Evolutionary conservation across 2,797 vertebrate genomes (phyloP).

Genomic region (Luscinia luscinia): DNA sequence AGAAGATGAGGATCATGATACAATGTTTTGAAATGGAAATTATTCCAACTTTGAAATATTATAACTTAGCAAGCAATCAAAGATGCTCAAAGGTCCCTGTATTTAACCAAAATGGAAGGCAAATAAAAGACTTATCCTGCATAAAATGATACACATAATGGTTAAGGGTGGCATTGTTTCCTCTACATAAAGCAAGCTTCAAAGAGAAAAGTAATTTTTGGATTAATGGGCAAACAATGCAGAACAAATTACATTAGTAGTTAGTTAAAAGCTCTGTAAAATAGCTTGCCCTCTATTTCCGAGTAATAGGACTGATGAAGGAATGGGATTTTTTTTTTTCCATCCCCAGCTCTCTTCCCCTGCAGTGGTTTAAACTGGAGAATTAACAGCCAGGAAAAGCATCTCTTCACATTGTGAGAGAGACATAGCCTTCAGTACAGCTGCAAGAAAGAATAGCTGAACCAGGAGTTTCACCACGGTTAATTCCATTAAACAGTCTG

Average conservation of each 20-base stretch:
- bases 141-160: constrained; percentile 33
- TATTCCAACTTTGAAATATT: constrained; percentile 37
- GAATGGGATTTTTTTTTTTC: neutral
- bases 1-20: neutral
- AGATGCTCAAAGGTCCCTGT: neutral
- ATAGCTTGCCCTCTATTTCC: constrained; percentile 54
- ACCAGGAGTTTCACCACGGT: neutral
- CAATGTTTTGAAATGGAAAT: constrained; percentile 27
- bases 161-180: constrained; percentile 52
- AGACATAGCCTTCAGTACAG: neutral
- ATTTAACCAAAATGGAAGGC: constrained; percentile 18
- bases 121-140: constrained; percentile 15
- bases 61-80: neutral
- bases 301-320: constrained; percentile 54
- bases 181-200: constrained; percentile 66
- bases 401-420: constrained; percentile 2
- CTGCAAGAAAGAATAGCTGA: constrained; percentile 9
- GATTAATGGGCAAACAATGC: constrained; percentile 69
- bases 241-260: constrained; percentile 74
- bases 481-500: neutral
- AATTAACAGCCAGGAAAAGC: constrained; percentile 31
- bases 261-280: constrained; percentile 70
- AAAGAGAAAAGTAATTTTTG: constrained; percentile 69
- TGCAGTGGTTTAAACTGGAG: constrained; percentile 39
- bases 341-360: neutral